Evolutionary conservation across 1,140 invertebrate species (phyloP).

Genomic region (Matsumurasca onukii): DNA sequence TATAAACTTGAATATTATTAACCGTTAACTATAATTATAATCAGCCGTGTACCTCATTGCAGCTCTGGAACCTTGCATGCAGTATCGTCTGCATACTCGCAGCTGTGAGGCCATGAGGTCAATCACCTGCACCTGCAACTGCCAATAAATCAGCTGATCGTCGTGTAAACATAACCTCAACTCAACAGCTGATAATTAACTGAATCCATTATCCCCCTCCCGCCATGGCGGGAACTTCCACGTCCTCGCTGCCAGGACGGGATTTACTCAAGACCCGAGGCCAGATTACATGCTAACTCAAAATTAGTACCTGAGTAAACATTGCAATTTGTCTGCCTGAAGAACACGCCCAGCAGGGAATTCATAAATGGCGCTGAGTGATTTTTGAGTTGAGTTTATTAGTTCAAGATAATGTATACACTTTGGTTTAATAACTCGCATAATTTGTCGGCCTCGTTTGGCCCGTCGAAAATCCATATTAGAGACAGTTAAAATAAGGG

Average conservation of each 20-base stretch:
- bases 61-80: neutral
- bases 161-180: neutral
- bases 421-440: too few species aligned
- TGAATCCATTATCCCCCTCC: neutral
- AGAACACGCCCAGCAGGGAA: neutral
- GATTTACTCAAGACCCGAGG: neutral
- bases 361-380: neutral
- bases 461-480: too few species aligned
- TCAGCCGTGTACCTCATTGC: neutral
- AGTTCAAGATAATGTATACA: too few species aligned
- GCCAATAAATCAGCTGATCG: slow-evolving; percentile 20
- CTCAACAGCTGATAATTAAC: slow-evolving; percentile 9
- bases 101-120: neutral
- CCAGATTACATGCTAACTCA: neutral
- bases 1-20: neutral
- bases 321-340: neutral
- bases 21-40: neutral
- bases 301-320: neutral
- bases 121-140: slow-evolving; percentile 16
- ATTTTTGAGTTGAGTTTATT: neutral
- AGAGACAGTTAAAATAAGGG: too few species aligned
- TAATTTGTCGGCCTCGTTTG: too few species aligned
- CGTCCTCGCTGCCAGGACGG: neutral
- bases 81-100: neutral
- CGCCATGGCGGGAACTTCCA: neutral